Conservation (phyloP, 2,113 vertebrate species). For the Plestiodon gilberti region DNA sequence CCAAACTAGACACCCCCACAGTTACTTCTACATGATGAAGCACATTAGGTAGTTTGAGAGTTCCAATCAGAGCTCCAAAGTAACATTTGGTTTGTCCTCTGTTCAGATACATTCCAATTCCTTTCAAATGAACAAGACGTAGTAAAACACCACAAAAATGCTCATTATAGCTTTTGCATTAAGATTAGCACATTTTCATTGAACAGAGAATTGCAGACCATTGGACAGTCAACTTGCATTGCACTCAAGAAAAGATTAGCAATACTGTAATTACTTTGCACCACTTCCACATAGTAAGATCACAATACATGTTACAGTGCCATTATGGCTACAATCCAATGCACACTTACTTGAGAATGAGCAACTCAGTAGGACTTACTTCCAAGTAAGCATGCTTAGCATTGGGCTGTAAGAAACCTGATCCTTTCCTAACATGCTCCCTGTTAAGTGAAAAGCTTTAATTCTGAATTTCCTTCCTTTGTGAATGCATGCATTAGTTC, state of each 20-base stretch:
- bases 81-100: too few species aligned
- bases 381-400: not conserved
- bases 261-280: not conserved
- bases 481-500: slow-evolving; percentile 69
- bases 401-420: slow-evolving; percentile 21
- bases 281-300: slow-evolving; percentile 38
- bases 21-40: too few species aligned
- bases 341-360: not conserved
- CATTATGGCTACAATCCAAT: not conserved
- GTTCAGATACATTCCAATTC: not conserved
- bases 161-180: not conserved
- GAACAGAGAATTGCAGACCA: not conserved
- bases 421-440: slow-evolving; percentile 58
- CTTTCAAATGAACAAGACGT: not conserved
- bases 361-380: not conserved
- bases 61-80: too few species aligned
- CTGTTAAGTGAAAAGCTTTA: slow-evolving; percentile 70
- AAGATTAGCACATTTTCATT: not conserved
- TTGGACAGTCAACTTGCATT: slow-evolving; percentile 37
- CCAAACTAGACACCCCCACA: too few species aligned
- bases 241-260: slow-evolving; percentile 25
- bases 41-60: too few species aligned
- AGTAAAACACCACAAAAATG: not conserved
- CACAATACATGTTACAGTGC: slow-evolving; percentile 32
- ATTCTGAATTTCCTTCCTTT: slow-evolving; percentile 81